Evolutionary conservation across 2,797 vertebrate genomes (phyloP).

Genomic region (Acanthopagrus latus): DNA sequence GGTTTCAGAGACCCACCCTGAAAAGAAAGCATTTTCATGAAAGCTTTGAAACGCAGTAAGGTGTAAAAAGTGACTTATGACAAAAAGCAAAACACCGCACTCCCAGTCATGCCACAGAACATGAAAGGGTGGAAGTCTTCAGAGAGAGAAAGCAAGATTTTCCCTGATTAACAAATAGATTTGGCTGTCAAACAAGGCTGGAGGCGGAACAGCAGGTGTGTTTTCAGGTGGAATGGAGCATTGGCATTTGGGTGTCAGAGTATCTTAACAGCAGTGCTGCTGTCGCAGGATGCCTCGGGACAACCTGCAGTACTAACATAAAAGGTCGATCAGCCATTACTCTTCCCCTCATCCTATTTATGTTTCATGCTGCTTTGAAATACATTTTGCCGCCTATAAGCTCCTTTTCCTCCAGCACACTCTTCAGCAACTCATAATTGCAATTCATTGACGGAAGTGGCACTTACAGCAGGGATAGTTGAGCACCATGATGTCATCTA

Average conservation of each 20-base stretch:
- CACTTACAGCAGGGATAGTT: constrained; percentile 99
- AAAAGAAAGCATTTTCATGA: constrained; percentile 41
- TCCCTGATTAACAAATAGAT: constrained; percentile 51
- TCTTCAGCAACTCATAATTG: constrained; percentile 58
- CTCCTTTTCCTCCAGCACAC: constrained; percentile 28
- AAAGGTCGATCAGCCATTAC: constrained; percentile 68
- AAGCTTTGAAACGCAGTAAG: constrained; percentile 43
- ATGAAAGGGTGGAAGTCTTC: constrained; percentile 12
- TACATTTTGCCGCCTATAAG: constrained; percentile 26
- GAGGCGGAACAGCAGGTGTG: constrained; percentile 56
- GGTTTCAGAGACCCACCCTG: constrained; percentile 20
- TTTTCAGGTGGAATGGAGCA: constrained; percentile 44
- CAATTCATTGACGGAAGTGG: constrained; percentile 60
- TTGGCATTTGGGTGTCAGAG: constrained; percentile 54
- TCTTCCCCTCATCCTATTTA: constrained; percentile 56
- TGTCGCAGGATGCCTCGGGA: constrained; percentile 45
- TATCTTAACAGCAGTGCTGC: constrained; percentile 58
- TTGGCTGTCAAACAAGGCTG: constrained; percentile 41
- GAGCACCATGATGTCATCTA: constrained; percentile 96
- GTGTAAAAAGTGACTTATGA: constrained; percentile 23
- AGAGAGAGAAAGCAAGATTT: constrained; percentile 25
- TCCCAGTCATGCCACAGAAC: constrained; percentile 14
- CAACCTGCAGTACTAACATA: constrained; percentile 43
- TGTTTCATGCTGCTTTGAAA: constrained; percentile 54
- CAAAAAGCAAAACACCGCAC: background rate